Conservation (phyloP, 2,113 vertebrate species). For the Variabilichromis moorii region DNA sequence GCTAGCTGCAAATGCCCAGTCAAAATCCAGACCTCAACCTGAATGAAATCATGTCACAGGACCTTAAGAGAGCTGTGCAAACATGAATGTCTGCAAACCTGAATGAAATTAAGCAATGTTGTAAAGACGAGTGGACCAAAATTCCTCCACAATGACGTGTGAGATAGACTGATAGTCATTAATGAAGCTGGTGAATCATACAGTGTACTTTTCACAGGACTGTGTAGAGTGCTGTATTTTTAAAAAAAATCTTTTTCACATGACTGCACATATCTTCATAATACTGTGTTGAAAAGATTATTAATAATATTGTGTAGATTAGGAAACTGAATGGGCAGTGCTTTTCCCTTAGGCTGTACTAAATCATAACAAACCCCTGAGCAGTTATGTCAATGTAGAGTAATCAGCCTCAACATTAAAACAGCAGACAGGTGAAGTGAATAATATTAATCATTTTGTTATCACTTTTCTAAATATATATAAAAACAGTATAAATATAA, state of each 20-base stretch:
- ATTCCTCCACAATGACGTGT: background rate
- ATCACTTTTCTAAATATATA: background rate
- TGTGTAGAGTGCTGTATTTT: background rate
- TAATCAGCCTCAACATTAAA: background rate
- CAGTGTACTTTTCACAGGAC: background rate
- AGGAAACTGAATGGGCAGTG: background rate
- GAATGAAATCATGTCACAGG: background rate
- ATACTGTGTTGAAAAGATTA: background rate
- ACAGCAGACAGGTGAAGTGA: background rate
- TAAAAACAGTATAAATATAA: too few relatives aligned
- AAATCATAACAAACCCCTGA: background rate
- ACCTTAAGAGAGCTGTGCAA: background rate
- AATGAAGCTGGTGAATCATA: background rate
- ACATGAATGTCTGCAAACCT: background rate
- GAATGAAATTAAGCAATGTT: background rate
- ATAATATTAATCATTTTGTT: background rate
- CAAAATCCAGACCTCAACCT: background rate
- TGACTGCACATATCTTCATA: background rate
- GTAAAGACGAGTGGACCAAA: background rate
- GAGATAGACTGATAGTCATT: background rate
- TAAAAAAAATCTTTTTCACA: accelerated
- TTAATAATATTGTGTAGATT: background rate
- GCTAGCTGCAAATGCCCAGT: background rate
- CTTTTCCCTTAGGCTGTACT: background rate
- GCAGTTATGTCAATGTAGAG: background rate